Conservation (phyloP, 2,888 invertebrate genomes). For the Hyles lineata region DNA sequence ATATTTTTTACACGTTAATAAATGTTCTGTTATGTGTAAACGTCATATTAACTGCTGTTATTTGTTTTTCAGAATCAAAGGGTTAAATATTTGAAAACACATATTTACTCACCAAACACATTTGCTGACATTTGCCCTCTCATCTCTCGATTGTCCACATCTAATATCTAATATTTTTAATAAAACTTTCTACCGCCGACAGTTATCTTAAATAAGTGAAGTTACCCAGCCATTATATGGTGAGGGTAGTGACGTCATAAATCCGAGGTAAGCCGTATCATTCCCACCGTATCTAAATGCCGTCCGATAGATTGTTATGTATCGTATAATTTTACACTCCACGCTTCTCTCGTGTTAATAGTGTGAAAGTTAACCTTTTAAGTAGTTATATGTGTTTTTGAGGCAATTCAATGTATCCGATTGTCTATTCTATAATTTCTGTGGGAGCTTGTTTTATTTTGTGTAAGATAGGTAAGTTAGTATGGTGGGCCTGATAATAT, state of each 20-base stretch:
- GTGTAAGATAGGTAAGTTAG: background rate
- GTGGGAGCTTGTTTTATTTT: background rate
- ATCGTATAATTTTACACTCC: slow-evolving; percentile 2
- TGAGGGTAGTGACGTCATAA: slow-evolving; percentile 17
- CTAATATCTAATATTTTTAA: background rate
- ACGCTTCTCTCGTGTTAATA: slow-evolving; percentile 41
- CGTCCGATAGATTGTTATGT: slow-evolving; percentile 14
- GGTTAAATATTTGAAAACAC: background rate
- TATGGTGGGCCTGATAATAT: background rate
- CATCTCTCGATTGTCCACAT: background rate
- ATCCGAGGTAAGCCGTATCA: slow-evolving; percentile 11
- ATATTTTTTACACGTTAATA: too few species aligned
- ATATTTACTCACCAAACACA: background rate
- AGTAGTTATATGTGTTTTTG: slow-evolving; percentile 45
- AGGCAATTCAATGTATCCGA: slow-evolving; percentile 5
- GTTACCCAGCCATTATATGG: slow-evolving; percentile 1
- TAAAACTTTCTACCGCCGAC: slow-evolving; percentile 17
- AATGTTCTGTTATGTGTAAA: too few species aligned
- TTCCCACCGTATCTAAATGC: slow-evolving; percentile 21
- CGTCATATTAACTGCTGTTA: too few species aligned
- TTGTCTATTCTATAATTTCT: background rate
- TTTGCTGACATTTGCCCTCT: background rate
- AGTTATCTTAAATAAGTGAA: slow-evolving; percentile 20
- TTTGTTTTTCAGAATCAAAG: too few species aligned
- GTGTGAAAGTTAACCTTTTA: slow-evolving; percentile 51